Evolutionary conservation across 2,797 vertebrate genomes (phyloP), one percentile per base, ranked within the genome.

Genomic region (Huso huso): DNA sequence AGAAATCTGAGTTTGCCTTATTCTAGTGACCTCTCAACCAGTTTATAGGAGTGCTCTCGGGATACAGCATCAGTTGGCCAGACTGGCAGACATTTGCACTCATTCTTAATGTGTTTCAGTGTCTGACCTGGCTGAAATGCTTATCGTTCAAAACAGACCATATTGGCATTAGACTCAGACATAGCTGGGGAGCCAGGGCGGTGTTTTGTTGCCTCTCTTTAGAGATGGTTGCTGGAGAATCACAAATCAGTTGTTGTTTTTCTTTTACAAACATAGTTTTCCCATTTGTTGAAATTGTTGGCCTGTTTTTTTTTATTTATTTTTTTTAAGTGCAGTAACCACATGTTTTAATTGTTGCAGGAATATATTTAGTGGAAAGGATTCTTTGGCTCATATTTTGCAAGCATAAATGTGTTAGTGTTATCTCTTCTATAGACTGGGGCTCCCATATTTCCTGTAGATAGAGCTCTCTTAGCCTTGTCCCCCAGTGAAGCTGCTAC

Each of bases 31-130:
- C 55, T 58, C 55, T 58, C 10, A 11, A 58, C 55, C 55, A 58
- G 78, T 80, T 73, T 77, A 50, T 61, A 71, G 72, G 73, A 66
- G 48, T 50, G 62, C 69, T 76, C 72, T 74, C 70, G 70, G 66
- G 72, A 72, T 76, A 9, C 51, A 64, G 55, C 55, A 66, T 68
- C 78, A 74, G 70, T 69, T 76, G 72, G 73, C 72, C 50, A 60
- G 51, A 50, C 58, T 81, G 81, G 80, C 77, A 72, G 67, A 18
- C 49, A 61, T 69, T 73, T 74, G 74, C 12, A 48, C 61, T 77
- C 72, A 69, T 58, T 58, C 55, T 58, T n/a, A 6, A 58, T 12
- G 55, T 58, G 55, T 58, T 58, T 58, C 6, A 7, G 9, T 58
- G 10, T 58, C 6, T 58, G 55, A 58, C 55, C 55, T 58, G 55